Evolutionary conservation across 2,797 vertebrate genomes (phyloP), one percentile per base, ranked within the genome.

Genomic region (Sebastes oblongus): DNA sequence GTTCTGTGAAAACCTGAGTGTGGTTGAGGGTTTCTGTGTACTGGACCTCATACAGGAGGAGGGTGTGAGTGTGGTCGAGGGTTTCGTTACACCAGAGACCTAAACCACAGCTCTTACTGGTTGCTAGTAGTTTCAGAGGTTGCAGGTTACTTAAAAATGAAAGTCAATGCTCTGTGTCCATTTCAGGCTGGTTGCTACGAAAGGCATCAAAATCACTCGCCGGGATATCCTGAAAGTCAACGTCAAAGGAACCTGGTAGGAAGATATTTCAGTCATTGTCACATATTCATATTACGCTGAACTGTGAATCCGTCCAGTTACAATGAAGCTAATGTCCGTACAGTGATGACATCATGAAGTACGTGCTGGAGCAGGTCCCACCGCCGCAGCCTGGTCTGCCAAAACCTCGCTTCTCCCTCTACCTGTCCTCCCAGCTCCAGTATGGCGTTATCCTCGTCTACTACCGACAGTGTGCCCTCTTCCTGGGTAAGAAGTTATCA

Each of bases 371-470:
- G 8, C 91, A 76, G 52, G 95, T 96, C 4, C 90, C 95, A 0
- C 91, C 97, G 0, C 94, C 95, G 1, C 72, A 3, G 11, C 89
- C 92, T 0, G 95, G 92, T 3, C 88, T 95, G 55, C 96, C 97
- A 0, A 88, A 89, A 0, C 97, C 97, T 6, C 97, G 97, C 30
- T 97, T 98, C 91, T 98, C 97, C 59, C 97, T 98, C 68, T 98
- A 98, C 86, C 96, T 98, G 6, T 98, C 97, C 20, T 96, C 96
- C 4, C 97, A 97, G 93, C 96, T 98, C 60, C 97, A 97, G 91
- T 97, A 97, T 1, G 97, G 97, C 0, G 87, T 98, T 4, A 66
- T 98, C 14, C 77, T 96, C 0, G 96, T 98, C 77, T 98, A 94
- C 89, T 96, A 92, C 77, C 95, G 94, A 1, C 97, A 98, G 89